These are phyloP conservation scores for Hirtodrosophila histrioides DNA, from an alignment of 2,888 invertebrate genomes.

Conservation along the genomic window DNA sequence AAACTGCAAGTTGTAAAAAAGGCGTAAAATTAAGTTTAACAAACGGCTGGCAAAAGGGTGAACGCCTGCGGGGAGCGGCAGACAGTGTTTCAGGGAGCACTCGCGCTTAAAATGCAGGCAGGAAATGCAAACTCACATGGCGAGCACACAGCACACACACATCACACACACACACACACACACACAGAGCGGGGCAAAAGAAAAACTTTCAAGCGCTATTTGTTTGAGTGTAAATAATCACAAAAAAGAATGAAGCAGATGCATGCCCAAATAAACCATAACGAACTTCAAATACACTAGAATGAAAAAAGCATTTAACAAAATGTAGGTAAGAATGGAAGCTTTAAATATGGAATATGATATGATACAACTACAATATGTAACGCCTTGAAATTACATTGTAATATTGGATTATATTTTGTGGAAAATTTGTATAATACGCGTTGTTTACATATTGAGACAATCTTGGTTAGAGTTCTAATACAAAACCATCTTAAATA, in stretches of 20 bases:
- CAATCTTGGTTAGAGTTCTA: too few relatives aligned
- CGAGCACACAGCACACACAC: slow-evolving; percentile 21
- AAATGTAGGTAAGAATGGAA: not conserved
- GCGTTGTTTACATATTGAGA: too few relatives aligned
- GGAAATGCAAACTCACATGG: slow-evolving; percentile 74
- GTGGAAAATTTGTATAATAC: too few relatives aligned
- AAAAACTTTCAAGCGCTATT: slow-evolving; percentile 74
- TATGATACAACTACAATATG: too few relatives aligned
- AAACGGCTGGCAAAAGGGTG: slow-evolving; percentile 50
- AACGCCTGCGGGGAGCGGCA: slow-evolving; percentile 12
- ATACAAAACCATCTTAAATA: too few relatives aligned
- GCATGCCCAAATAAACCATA: slow-evolving; percentile 15
- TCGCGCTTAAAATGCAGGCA: slow-evolving; percentile 76
- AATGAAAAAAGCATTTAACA: slow-evolving; percentile 10
- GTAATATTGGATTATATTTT: too few relatives aligned
- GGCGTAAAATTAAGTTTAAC: slow-evolving; percentile 79
- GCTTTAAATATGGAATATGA: too few relatives aligned
- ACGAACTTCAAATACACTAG: slow-evolving; percentile 37
- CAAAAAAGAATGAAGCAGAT: slow-evolving; percentile 47
- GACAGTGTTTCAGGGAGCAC: slow-evolving; percentile 59
- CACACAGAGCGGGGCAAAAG: slow-evolving; percentile 39
- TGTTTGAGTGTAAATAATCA: slow-evolving; percentile 78
- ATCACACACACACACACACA: slow-evolving; percentile 19
- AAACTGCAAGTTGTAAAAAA: slow-evolving; percentile 77
- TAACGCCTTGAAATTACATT: too few relatives aligned